These are phyloP conservation scores for Todus mexicanus DNA, from an alignment of 2,797 vertebrate genomes.

Conservation along the genomic window DNA sequence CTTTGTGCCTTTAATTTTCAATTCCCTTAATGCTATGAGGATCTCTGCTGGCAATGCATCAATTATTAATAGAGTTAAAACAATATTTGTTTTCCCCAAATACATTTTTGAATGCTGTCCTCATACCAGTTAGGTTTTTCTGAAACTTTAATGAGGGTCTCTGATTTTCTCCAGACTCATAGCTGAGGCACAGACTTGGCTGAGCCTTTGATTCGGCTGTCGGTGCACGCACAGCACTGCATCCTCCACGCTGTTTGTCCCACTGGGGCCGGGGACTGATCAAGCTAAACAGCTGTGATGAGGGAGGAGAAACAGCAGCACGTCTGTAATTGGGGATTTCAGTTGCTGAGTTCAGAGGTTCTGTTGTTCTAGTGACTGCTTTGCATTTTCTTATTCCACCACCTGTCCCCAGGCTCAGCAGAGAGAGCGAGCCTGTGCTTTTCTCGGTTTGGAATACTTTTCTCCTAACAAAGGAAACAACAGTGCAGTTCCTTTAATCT, in stretches of 20 bases:
- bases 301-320: background rate
- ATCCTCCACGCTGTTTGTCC: background rate
- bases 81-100: constrained; percentile 76
- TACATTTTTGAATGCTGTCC: constrained; percentile 57
- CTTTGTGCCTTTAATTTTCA: constrained; percentile 77
- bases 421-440: background rate
- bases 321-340: background rate
- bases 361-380: background rate
- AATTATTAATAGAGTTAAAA: constrained; percentile 79
- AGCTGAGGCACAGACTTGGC: background rate
- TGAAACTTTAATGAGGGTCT: constrained; percentile 27
- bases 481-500: background rate
- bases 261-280: background rate
- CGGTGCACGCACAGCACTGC: background rate
- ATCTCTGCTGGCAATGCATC: constrained; percentile 71
- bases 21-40: constrained; percentile 70
- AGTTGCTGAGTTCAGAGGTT: constrained; percentile 33
- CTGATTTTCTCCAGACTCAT: constrained; percentile 6
- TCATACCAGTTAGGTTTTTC: constrained; percentile 37
- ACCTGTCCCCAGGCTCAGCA: background rate
- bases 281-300: background rate
- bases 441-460: background rate
- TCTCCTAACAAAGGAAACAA: constrained; percentile 2
- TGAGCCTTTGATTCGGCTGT: constrained; percentile 11
- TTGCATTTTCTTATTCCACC: background rate